These are phyloP conservation scores for Pangasius larnaudii DNA, from an alignment of 2,797 vertebrate species.

Conservation along the genomic window DNA sequence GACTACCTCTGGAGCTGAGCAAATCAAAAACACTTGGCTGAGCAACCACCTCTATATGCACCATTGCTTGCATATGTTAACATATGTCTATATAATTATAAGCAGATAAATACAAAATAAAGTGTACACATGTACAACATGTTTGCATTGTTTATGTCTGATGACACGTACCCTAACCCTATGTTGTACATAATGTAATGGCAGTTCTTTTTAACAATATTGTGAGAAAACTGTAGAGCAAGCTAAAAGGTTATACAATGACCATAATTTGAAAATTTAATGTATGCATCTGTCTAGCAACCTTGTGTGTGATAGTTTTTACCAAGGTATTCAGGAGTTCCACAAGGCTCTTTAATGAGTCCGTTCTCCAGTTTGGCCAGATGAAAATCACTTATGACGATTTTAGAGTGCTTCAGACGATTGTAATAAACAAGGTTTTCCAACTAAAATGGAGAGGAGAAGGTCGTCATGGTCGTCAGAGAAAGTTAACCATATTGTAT, in stretches of 20 bases:
- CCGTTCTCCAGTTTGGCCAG: constrained; percentile 95
- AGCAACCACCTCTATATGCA: neutral
- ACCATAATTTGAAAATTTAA: neutral
- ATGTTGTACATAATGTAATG: too few relatives aligned
- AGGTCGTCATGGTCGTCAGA: neutral
- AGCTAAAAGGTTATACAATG: neutral
- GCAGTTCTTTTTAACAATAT: neutral
- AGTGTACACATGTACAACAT: neutral
- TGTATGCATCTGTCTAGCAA: neutral
- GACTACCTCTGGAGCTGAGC: constrained; percentile 92
- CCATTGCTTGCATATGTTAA: neutral
- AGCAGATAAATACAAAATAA: neutral
- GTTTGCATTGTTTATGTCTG: neutral
- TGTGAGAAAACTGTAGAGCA: neutral
- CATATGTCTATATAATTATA: neutral
- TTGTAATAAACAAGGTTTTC: constrained; percentile 98
- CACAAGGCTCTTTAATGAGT: constrained; percentile 96
- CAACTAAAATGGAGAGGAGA: constrained; percentile 73
- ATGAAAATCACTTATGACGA: constrained; percentile 98
- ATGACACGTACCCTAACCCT: neutral
- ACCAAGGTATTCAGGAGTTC: constrained; percentile 97
- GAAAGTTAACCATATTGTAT: neutral
- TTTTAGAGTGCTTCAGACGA: constrained; percentile 97
- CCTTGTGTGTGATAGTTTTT: constrained; percentile 27
- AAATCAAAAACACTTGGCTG: constrained; percentile 2